phyloP scores from a whole-genome alignment of 2,888 invertebrate species.

The Andrena praecox region DNA sequence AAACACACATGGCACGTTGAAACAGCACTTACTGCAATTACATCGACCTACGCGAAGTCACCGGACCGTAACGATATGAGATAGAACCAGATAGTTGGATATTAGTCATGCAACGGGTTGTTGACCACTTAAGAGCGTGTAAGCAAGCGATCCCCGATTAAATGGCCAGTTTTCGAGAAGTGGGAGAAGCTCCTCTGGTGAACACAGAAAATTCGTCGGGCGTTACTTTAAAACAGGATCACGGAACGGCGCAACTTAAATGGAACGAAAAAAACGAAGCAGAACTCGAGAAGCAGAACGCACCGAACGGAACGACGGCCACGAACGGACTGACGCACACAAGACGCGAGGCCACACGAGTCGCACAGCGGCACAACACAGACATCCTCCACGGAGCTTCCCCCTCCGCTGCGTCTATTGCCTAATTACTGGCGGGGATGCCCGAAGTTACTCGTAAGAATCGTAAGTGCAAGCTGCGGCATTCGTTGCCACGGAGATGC shows the following conservation, averaged over 20 bases:
- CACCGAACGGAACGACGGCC: background rate
- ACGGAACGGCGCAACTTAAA: background rate
- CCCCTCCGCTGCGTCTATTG: constrained; percentile 7
- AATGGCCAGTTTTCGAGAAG: background rate
- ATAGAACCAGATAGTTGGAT: background rate
- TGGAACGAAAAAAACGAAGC: background rate
- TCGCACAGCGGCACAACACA: background rate
- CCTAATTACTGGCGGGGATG: constrained; percentile 31
- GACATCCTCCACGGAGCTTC: constrained; percentile 18
- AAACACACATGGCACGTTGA: background rate
- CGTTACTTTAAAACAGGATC: constrained; percentile 16
- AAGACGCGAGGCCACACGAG: background rate
- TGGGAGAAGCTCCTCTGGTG: background rate
- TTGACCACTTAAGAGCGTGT: background rate
- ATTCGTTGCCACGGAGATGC: background rate
- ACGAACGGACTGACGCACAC: constrained; percentile 1
- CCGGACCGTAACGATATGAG: background rate
- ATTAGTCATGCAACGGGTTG: constrained; percentile 6
- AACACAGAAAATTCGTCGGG: background rate
- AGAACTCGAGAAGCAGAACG: constrained; percentile 3
- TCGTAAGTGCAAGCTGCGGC: background rate
- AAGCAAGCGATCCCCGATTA: background rate
- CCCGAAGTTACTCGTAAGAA: background rate
- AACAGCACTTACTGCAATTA: background rate
- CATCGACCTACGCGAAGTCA: background rate